A percentile compares a stretch with the other conserved stretches of the same genome.
Evolutionary conservation across 2,797 vertebrate genomes (phyloP).

Genomic region (Benthosema pterotum): DNA sequence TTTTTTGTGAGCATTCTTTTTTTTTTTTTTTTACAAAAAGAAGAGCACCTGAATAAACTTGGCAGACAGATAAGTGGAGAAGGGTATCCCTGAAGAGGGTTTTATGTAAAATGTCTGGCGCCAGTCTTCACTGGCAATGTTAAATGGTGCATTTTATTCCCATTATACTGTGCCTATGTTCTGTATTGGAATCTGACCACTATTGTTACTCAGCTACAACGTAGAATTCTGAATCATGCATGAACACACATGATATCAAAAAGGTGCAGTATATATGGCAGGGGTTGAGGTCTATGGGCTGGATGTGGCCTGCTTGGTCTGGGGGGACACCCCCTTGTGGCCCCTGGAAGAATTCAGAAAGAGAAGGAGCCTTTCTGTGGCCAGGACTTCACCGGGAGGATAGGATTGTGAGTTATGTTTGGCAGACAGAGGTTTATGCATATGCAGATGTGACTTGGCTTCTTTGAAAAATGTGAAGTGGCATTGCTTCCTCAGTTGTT

Average conservation of each 20-base stretch:
- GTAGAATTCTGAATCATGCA: neutral
- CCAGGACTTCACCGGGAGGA: too few species aligned
- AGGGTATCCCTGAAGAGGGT: conserved; percentile 26
- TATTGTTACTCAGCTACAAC: neutral
- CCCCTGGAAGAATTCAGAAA: too few species aligned
- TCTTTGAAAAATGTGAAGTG: too few species aligned
- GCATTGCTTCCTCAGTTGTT: too few species aligned
- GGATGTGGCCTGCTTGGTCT: too few species aligned
- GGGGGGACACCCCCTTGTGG: too few species aligned
- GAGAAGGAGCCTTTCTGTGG: too few species aligned
- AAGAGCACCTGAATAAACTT: conserved; percentile 37
- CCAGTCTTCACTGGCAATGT: conserved; percentile 11
- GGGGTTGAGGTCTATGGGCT: too few species aligned
- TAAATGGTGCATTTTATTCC: conserved; percentile 2
- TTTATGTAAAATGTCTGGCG: conserved; percentile 39
- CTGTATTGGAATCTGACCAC: conserved; percentile 13
- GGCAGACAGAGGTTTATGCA: too few species aligned
- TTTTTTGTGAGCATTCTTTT: conserved; percentile 32
- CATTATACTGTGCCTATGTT: conserved; percentile 17
- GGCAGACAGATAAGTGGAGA: conserved; percentile 15
- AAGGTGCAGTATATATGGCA: neutral
- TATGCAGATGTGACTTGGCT: too few species aligned
- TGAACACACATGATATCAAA: neutral
- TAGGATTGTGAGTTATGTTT: too few species aligned
- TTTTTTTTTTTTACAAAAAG: too few species aligned